Conservation (phyloP, 2,888 invertebrate genomes). For the Periphyllus acericola region DNA sequence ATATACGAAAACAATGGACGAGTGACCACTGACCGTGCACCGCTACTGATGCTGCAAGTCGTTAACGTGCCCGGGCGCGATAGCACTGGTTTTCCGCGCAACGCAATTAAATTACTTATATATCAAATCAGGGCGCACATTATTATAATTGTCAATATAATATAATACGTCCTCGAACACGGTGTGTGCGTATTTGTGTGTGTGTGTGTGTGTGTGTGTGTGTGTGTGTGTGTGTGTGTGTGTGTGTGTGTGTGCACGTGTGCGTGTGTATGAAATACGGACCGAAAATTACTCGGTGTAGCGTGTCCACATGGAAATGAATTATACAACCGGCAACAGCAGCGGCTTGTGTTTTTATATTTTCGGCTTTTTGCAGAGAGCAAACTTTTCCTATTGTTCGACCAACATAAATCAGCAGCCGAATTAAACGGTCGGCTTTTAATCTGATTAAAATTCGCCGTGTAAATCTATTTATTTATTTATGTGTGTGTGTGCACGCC, state of each 20-base stretch:
- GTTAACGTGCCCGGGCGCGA: too few species aligned
- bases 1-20: not conserved
- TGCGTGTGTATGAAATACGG: not conserved
- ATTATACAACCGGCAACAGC: conserved; percentile 2
- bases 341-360: conserved; percentile 34
- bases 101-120: too few species aligned
- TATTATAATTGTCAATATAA: too few species aligned
- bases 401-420: conserved; percentile 44
- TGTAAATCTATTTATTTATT: not conserved
- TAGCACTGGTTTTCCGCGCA: too few species aligned
- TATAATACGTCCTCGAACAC: too few species aligned
- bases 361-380: conserved; percentile 7
- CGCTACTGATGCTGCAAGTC: too few species aligned
- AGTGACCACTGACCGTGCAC: not conserved
- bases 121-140: too few species aligned
- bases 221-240: not conserved
- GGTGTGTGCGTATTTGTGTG: too few species aligned
- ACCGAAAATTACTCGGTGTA: conserved; percentile 11
- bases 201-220: not conserved
- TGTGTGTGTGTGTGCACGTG: not conserved
- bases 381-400: conserved; percentile 54
- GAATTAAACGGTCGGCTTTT: conserved; percentile 59
- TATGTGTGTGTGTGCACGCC: not conserved
- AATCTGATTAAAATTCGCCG: conserved; percentile 58
- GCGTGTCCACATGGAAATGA: conserved; percentile 26